phyloP scores from a whole-genome alignment of 2,797 vertebrate species.

The Thaleichthys pacificus region DNA sequence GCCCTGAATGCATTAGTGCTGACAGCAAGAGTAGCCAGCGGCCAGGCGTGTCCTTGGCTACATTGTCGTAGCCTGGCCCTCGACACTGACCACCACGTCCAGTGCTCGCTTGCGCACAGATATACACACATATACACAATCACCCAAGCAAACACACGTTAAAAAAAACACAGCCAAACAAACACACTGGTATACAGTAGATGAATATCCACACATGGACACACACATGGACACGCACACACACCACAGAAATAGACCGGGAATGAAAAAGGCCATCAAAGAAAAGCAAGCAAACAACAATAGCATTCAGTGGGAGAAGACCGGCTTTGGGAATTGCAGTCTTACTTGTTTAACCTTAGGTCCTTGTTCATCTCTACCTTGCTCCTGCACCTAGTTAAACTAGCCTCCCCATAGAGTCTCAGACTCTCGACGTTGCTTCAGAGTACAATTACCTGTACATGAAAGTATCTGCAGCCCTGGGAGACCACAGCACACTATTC shows the following conservation, averaged over 20 bases:
- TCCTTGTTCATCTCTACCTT: constrained; percentile 63
- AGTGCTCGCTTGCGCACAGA: not conserved
- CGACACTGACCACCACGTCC: constrained; percentile 42
- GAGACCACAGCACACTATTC: constrained; percentile 32
- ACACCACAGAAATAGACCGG: not conserved
- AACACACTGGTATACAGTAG: not conserved
- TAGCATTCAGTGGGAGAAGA: constrained; percentile 31
- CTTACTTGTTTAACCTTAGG: constrained; percentile 73
- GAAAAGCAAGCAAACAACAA: constrained; percentile 50
- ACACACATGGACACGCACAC: not conserved
- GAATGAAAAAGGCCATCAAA: constrained; percentile 46
- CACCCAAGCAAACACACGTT: not conserved
- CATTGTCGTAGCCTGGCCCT: constrained; percentile 52
- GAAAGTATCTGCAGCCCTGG: constrained; percentile 44
- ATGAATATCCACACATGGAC: not conserved
- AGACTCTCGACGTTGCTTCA: constrained; percentile 51
- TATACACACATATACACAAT: not conserved
- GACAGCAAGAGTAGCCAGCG: constrained; percentile 62
- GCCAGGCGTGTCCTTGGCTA: constrained; percentile 73
- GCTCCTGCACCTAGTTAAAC: constrained; percentile 68
- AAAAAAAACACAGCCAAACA: not conserved
- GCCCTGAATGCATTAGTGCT: constrained; percentile 80
- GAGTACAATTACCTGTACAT: constrained; percentile 64
- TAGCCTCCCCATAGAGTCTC: constrained; percentile 34
- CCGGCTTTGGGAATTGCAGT: constrained; percentile 47